Conservation (phyloP, 2,113 vertebrate species). For the Alligator sinensis region DNA sequence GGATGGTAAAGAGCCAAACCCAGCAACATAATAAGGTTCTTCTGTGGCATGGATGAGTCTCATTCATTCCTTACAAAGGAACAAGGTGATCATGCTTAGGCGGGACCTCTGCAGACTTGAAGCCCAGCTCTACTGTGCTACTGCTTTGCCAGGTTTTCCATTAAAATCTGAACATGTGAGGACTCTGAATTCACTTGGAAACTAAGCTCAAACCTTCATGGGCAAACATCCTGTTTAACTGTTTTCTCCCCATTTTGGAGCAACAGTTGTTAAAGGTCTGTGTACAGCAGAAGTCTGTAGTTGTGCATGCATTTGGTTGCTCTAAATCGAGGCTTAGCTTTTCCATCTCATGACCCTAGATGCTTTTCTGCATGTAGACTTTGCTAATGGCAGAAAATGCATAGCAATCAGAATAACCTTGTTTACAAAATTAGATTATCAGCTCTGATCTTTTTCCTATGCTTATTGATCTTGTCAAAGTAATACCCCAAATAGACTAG, state of each 20-base stretch:
- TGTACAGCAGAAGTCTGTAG: rapidly evolving
- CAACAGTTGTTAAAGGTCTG: background rate
- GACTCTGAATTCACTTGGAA: background rate
- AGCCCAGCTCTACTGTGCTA: background rate
- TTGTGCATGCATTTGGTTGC: rapidly evolving
- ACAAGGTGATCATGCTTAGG: background rate
- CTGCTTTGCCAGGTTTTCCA: background rate
- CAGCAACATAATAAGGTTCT: too few species aligned
- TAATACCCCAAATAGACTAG: too few species aligned
- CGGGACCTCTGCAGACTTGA: background rate
- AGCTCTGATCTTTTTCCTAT: background rate
- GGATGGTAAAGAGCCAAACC: too few species aligned
- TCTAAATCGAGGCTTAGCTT: rapidly evolving
- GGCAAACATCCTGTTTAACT: background rate
- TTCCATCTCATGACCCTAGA: background rate
- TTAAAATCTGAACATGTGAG: background rate
- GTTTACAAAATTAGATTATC: rapidly evolving
- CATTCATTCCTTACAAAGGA: too few species aligned
- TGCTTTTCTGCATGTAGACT: rapidly evolving
- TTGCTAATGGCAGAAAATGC: rapidly evolving
- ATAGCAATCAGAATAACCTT: background rate
- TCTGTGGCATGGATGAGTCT: too few species aligned
- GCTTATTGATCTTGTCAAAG: background rate
- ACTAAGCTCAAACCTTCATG: background rate
- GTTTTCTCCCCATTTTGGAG: background rate